Evolutionary conservation across 53 echinoderm and acorn worm genomes (phyloP).

Genomic region (Antedon mediterranea): DNA sequence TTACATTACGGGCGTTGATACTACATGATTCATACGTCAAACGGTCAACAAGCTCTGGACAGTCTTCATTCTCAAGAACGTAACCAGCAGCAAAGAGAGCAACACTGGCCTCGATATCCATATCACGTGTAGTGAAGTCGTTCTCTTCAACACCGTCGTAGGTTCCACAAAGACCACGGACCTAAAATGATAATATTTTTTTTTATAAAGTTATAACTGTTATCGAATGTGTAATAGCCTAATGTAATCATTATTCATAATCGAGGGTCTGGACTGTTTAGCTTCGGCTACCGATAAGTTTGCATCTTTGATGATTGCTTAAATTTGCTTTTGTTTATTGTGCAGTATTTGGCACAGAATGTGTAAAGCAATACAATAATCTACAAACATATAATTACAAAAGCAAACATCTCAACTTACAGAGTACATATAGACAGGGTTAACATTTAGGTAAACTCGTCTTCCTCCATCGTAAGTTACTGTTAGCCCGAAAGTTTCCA

Average conservation of each 20-base stretch:
- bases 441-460: constrained; percentile 11
- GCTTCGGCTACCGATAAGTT: too few species aligned
- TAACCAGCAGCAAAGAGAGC: constrained; percentile 10
- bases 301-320: too few species aligned
- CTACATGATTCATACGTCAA: constrained; percentile 14
- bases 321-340: too few species aligned
- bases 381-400: too few species aligned
- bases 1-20: constrained; percentile 18
- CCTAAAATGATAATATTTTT: too few species aligned
- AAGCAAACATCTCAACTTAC: background rate
- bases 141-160: constrained; percentile 19
- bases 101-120: constrained; percentile 11
- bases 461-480: constrained; percentile 17
- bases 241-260: too few species aligned
- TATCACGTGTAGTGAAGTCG: constrained; percentile 20
- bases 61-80: constrained; percentile 1
- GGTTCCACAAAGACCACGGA: constrained; percentile 21
- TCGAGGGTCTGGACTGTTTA: too few species aligned
- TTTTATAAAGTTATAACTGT: too few species aligned
- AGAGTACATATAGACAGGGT: constrained; percentile 12
- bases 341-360: too few species aligned
- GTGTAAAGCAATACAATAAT: too few species aligned
- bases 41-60: constrained; percentile 6
- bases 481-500: constrained; percentile 13
- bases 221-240: too few species aligned